A percentile compares a stretch with the other conserved stretches of the same genome.
Evolutionary conservation across 1,140 invertebrate genomes (phyloP).

Genomic region (Cydia pomonella): DNA sequence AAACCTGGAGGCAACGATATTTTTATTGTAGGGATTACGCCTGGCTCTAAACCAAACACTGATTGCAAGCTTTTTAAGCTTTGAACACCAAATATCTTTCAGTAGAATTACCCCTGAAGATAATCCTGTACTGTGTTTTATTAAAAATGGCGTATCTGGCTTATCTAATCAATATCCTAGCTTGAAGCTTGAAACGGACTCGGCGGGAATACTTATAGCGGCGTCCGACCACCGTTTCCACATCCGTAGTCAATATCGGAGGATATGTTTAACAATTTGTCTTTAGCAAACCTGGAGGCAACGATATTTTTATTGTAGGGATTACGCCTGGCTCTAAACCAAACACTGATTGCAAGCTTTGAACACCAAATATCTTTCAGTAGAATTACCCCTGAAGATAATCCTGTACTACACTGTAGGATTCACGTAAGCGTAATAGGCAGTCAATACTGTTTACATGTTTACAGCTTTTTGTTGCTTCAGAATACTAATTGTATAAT

Average conservation of each 20-base stretch:
- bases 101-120: too few relatives aligned
- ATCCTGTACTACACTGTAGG: too few relatives aligned
- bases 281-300: neutral
- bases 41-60: neutral
- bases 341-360: too few relatives aligned
- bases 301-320: neutral
- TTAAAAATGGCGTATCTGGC: neutral
- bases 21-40: neutral
- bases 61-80: too few relatives aligned
- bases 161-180: neutral
- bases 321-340: neutral
- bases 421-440: too few relatives aligned
- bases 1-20: neutral
- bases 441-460: too few relatives aligned
- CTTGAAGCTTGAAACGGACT: neutral
- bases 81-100: too few relatives aligned
- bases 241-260: constrained; percentile 23
- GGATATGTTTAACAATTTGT: constrained; percentile 21
- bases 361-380: too few relatives aligned
- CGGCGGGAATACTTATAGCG: constrained; percentile 11
- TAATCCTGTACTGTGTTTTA: neutral
- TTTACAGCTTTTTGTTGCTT: too few relatives aligned
- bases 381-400: too few relatives aligned
- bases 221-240: constrained; percentile 1
- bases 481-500: too few relatives aligned